Evolutionary conservation across 2,797 vertebrate species (phyloP).

Genomic region (Pseudochirops corinnae): DNA sequence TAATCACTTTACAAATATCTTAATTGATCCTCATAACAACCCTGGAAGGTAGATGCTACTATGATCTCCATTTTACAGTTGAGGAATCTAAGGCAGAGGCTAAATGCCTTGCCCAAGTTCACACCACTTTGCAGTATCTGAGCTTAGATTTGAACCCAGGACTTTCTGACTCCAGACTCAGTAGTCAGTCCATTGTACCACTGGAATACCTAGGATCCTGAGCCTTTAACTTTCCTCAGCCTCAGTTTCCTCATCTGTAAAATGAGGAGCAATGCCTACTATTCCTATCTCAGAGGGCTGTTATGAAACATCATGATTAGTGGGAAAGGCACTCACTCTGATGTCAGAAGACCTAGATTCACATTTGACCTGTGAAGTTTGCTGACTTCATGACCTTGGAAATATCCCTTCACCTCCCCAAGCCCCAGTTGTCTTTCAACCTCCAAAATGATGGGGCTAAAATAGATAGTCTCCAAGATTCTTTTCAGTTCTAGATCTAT

Average conservation of each 20-base stretch:
- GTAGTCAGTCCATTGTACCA: neutral
- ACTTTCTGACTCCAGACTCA: neutral
- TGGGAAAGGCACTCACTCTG: neutral
- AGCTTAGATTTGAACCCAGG: neutral
- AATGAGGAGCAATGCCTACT: neutral
- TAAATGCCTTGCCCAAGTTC: neutral
- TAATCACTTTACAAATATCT: neutral
- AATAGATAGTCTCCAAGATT: neutral
- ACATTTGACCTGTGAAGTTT: neutral
- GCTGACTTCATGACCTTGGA: neutral
- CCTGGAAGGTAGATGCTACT: neutral
- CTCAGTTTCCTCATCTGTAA: neutral
- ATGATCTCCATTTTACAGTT: neutral
- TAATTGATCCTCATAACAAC: neutral
- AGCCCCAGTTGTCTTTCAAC: neutral
- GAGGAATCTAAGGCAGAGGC: neutral
- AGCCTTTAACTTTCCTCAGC: neutral
- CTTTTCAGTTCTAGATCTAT: neutral
- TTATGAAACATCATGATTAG: neutral
- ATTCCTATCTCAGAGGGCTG: neutral
- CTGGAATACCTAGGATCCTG: neutral
- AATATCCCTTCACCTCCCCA: neutral
- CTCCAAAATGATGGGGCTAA: neutral
- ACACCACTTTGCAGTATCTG: neutral
- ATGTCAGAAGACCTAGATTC: neutral